Evolutionary conservation across 2,888 invertebrate genomes (phyloP).

Genomic region (Adineta ricciae): DNA sequence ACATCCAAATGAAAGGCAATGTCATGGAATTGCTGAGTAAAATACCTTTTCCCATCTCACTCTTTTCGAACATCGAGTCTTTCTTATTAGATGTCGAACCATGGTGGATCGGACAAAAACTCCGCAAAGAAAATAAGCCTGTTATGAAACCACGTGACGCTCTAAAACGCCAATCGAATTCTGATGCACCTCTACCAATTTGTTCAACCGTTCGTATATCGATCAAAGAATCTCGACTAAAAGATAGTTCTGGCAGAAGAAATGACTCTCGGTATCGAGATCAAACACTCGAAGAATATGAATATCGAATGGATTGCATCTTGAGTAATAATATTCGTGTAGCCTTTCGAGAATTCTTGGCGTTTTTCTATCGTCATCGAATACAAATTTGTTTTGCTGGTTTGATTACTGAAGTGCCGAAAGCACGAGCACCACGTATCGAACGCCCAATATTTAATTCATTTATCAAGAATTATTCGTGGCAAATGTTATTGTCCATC

Average conservation of each 20-base stretch:
- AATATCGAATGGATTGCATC: not conserved
- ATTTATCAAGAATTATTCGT: constrained; percentile 4
- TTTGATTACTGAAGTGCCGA: not conserved
- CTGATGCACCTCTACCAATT: not conserved
- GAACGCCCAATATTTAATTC: not conserved
- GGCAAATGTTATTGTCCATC: constrained; percentile 6
- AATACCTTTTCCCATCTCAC: no score
- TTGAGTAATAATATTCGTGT: not conserved
- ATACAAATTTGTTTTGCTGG: not conserved
- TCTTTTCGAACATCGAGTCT: no score
- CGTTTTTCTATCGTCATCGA: constrained; percentile 3
- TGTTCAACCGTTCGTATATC: not conserved
- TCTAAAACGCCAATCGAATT: not conserved
- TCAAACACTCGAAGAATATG: not conserved
- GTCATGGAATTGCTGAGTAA: not conserved
- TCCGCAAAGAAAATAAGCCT: not conserved
- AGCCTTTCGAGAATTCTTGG: not conserved
- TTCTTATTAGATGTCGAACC: not conserved
- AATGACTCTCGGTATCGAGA: not conserved
- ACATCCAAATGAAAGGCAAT: constrained; percentile 8
- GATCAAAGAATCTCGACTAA: not conserved
- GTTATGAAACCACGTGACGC: not conserved
- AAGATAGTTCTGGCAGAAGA: not conserved
- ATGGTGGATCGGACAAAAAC: not conserved
- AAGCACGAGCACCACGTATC: not conserved